These are phyloP conservation scores for Peromyscus nudipes DNA, from an alignment of 2,797 vertebrate genomes.

Conservation along the genomic window DNA sequence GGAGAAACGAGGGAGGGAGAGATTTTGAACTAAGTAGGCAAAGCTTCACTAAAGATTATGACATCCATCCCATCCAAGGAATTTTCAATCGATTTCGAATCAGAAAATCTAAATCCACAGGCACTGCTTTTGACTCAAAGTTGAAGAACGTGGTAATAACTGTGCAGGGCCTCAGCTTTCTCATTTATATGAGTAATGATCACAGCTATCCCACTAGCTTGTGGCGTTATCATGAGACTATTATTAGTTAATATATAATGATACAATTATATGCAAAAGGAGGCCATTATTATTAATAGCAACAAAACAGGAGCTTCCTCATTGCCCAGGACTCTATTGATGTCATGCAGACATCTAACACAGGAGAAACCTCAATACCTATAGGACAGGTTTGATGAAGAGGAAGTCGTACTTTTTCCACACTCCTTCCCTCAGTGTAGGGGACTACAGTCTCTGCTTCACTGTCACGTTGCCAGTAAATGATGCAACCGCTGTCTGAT, in stretches of 20 bases:
- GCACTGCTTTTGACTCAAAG: neutral
- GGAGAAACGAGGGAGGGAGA: neutral
- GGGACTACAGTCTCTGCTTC: neutral
- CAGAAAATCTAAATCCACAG: conserved; percentile 20
- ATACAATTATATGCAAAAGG: conserved; percentile 4
- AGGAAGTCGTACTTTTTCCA: neutral
- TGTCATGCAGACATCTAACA: conserved; percentile 8
- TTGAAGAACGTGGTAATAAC: conserved; percentile 24
- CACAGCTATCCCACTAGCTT: neutral
- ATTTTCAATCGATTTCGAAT: conserved; percentile 49
- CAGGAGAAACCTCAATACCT: conserved; percentile 39
- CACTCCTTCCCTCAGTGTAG: neutral
- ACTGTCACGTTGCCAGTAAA: neutral
- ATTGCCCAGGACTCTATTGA: neutral
- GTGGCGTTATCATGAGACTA: neutral
- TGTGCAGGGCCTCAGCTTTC: neutral
- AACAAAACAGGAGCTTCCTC: conserved; percentile 47
- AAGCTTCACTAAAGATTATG: conserved; percentile 6
- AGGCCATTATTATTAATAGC: conserved; percentile 43
- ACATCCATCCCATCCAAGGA: neutral
- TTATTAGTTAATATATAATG: conserved; percentile 21
- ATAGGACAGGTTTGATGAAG: neutral
- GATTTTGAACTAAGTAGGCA: neutral
- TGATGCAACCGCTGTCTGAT: neutral
- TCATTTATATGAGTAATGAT: conserved; percentile 10